These are phyloP conservation scores for Catalaphyllia jardinei DNA, from an alignment of 64 coral and sea anemone species.

Conservation along the genomic window DNA sequence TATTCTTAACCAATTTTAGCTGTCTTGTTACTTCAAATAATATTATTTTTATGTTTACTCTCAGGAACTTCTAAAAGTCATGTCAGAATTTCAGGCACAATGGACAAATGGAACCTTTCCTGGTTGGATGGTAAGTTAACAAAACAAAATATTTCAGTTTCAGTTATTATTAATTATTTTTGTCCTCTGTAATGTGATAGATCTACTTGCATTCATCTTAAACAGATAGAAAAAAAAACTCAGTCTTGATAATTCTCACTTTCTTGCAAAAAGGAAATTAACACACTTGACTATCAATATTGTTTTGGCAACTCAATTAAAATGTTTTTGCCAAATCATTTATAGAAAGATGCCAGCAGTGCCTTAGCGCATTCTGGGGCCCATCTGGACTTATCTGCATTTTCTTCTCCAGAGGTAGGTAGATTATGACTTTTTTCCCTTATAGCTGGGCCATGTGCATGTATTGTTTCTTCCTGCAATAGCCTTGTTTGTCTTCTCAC, in stretches of 20 bases:
- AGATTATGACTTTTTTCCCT: not conserved
- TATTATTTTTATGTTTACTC: not conserved
- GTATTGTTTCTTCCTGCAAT: not conserved
- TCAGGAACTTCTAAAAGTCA: constrained; percentile 74
- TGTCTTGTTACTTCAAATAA: too few relatives aligned
- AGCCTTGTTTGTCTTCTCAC: not conserved
- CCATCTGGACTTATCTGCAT: constrained; percentile 92
- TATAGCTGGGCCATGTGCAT: too few relatives aligned
- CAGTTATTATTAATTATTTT: not conserved
- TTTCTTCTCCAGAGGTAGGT: constrained; percentile 91
- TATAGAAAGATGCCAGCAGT: constrained; percentile 98
- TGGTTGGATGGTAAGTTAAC: constrained; percentile 67
- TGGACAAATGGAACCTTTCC: constrained; percentile 93
- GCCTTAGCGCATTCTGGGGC: constrained; percentile 91
- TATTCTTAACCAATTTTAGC: too few relatives aligned
- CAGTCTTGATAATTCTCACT: not conserved
- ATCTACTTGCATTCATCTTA: not conserved
- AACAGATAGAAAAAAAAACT: not conserved
- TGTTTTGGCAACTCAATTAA: not conserved
- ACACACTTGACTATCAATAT: not conserved
- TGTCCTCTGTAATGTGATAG: not conserved
- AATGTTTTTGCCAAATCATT: not conserved
- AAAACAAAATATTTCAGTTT: not conserved
- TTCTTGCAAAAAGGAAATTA: not conserved
- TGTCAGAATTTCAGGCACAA: constrained; percentile 78